A percentile compares a stretch with the other conserved stretches of the same genome.
Evolutionary conservation across 2,888 invertebrate species (phyloP).

Genomic region (Eupithecia subfuscata): DNA sequence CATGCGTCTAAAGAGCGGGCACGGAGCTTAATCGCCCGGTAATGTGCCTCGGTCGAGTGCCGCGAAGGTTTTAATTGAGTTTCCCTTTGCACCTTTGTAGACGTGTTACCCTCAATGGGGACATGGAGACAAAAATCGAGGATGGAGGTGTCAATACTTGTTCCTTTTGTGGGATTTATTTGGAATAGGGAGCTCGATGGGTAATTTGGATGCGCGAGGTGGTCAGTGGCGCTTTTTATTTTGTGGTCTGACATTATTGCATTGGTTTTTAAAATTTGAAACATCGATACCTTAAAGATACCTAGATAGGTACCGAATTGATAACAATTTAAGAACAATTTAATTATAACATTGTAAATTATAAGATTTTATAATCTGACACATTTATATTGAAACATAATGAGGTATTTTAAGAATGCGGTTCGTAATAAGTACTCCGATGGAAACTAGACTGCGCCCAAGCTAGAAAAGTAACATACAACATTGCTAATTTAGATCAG

Average conservation of each 20-base stretch:
- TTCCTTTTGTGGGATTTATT: slow-evolving; percentile 29
- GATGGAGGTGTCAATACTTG: slow-evolving; percentile 45
- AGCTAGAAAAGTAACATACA: neutral
- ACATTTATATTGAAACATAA: neutral
- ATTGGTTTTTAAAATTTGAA: neutral
- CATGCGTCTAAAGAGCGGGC: slow-evolving; percentile 44
- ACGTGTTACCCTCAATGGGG: slow-evolving; percentile 57
- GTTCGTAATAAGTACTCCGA: neutral
- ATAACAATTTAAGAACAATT: too few relatives aligned
- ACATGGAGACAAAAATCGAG: slow-evolving; percentile 41
- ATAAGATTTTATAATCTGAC: too few relatives aligned
- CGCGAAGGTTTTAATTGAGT: slow-evolving; percentile 72
- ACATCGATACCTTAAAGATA: neutral
- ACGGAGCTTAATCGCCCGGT: slow-evolving; percentile 65
- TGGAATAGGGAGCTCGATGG: slow-evolving; percentile 24
- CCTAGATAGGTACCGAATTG: too few relatives aligned
- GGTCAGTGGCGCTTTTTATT: neutral
- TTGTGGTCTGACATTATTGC: neutral
- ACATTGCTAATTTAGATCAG: neutral
- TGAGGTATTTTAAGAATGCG: neutral
- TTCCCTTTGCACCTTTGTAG: slow-evolving; percentile 72
- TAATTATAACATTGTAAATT: too few relatives aligned
- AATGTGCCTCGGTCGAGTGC: slow-evolving; percentile 63
- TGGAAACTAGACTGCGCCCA: neutral
- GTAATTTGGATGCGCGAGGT: slow-evolving; percentile 14